Evolutionary conservation across 2,888 invertebrate species (phyloP), one percentile per base, ranked within the genome.

Genomic region (Elmis aenea): DNA sequence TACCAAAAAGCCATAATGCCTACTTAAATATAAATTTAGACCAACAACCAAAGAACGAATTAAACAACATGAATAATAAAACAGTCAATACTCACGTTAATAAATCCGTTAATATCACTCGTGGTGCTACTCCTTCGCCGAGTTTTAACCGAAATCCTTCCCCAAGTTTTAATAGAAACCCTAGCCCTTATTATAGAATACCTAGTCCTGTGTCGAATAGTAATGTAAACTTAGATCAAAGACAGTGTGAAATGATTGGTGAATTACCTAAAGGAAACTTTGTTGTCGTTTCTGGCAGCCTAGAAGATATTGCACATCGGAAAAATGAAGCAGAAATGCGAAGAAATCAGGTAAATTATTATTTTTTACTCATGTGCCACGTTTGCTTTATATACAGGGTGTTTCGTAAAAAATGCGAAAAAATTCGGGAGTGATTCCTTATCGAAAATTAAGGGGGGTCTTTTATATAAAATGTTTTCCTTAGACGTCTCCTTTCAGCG

Each of bases 141-240:
- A 70, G 70, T 13, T 74, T 71, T 48, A 72, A 73, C 54, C 62
- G 70, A 3, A 70, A 71, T 48, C 70, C 70, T 2, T 59, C 59
- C 45, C 42, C 39, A 1, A 44, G 44, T 13, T 40, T 37, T 22
- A 40, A 40, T 58, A 65, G 74, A 10, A 72, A 74, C 52, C 72
- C 72, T 1, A 60, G 59, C 28, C 57, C 55, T 5, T 52, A 52
- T 26, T 53, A 55, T 28, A 49, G 67, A 39, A 68, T 67, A 1
- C 63, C 68, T 2, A 64, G 60, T 46, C 64, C 67, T 3, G 50
- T 56, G 10, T 48, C 56, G 5, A 54, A 51, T 35, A 52, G 46
- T 16, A 35, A 52, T 14, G 26, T 44, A 13, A 55, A 57, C 46
- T 37, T 52, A 9, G 53, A 62, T 23, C 41, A 25, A 11, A n/a